Base-by-base conservation (phyloP, 2,113 vertebrate species). In the Crotophaga sulcirostris region DNA sequence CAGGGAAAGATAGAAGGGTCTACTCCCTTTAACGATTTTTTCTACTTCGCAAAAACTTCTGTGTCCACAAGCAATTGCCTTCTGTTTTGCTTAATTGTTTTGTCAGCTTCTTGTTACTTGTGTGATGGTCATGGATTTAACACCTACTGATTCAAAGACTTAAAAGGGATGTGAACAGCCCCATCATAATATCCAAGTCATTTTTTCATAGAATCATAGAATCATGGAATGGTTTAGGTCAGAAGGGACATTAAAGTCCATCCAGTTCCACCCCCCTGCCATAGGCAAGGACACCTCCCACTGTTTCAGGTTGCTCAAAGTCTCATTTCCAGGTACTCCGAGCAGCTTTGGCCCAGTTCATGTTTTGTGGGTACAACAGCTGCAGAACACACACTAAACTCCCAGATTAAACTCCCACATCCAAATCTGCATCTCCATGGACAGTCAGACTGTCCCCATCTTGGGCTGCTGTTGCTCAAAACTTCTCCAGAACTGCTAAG, bases 61-160 rank as follows among this genome's bases (percentile, higher is more conserved):
- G 40, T 19, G 20, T 28, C 45, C 45, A 55, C 45, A 66, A 42
- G n/a, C 72, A 28, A 7, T 47, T 3, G 5, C n/a, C 33, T 84
- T 47, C 38, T 55, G n/a, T 23, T 26, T 28, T 16, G 52, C 45
- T 36, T 34, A 20, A 45, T 10, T 56, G 28, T 12, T 83, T 51
- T 40, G 26, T 13, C 77, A 45, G 26, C 36, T 62, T 38, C 87
- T 67, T 49, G 0, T 5, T 3, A n/a, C 29, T 29, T 38, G 5
- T 5, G 4, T 0, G 0, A 7, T 0, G 33, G 8, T 1, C 5
- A 3, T 6, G 21, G 31, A 6, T 24, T 74, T 16, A 2, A 33
- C 2, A 3, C 4, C 1, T 20, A 2, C 13, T 16, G 16, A 80
- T 23, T 47, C 33, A 5, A 38, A 33, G 60, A 51, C 34, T 11